Percentiles rank a stretch among this genome's conserved stretches.
Conservation (phyloP, 2,113 vertebrate species). For the Sceloporus tristichus region DNA sequence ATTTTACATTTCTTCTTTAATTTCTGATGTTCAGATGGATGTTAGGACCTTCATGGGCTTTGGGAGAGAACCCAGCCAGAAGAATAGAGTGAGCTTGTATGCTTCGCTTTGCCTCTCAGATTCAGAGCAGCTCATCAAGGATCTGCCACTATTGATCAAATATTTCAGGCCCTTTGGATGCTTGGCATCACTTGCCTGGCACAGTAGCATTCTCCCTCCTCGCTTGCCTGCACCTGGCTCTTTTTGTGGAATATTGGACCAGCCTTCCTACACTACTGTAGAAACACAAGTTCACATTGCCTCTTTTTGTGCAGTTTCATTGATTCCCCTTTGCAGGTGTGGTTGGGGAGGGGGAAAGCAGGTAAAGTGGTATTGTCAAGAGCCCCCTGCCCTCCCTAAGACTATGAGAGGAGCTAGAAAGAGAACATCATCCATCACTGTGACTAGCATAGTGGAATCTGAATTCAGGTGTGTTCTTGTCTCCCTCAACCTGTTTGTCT, state of each 20-base stretch:
- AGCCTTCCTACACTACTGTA: background rate
- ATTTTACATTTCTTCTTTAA: background rate
- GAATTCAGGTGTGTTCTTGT: background rate
- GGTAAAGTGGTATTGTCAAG: background rate
- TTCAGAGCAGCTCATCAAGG: background rate
- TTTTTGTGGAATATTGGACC: background rate
- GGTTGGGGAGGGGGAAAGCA: background rate
- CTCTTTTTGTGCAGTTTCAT: background rate
- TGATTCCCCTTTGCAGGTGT: background rate
- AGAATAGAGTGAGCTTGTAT: background rate
- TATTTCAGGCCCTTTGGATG: background rate
- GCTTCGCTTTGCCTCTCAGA: background rate
- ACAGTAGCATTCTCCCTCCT: background rate
- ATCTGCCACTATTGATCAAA: background rate
- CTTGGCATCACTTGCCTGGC: background rate
- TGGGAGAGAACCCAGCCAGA: background rate
- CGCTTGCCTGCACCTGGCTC: background rate
- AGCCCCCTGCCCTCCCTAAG: background rate
- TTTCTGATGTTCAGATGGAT: background rate
- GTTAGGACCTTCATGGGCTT: background rate
- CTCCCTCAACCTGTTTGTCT: background rate
- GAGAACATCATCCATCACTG: background rate
- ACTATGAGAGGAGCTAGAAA: background rate
- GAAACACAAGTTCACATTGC: background rate
- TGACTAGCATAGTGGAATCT: background rate